Evolutionary conservation across 2,113 vertebrate genomes (phyloP), one percentile per base, ranked within the genome.

Genomic region (Nycticorax nycticorax): DNA sequence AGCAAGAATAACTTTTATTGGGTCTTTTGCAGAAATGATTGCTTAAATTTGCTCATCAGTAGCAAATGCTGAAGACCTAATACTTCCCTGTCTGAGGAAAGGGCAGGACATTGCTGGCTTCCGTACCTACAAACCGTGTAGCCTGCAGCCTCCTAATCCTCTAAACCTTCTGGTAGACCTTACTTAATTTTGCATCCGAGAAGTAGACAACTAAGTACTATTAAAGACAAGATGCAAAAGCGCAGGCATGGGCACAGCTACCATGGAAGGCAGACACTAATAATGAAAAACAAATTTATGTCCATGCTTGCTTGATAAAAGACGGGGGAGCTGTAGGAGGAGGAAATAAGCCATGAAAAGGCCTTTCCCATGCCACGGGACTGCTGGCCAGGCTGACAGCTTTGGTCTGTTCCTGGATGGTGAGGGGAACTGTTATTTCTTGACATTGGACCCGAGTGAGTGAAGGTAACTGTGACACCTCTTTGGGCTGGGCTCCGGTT

Each of bases 261-360:
- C 93, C 80, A 57, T 32, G 35, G 83, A 83, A 85, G 53, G 63
- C 72, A 94, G 89, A 92, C 56, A 71, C 59, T 60, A 96, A 91
- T 64, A 94, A 95, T 24, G 64, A 94, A 81, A 82, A 92, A 15
- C 69, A 87, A 96, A 89, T 95, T 63, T 92, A 81, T 82, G 39
- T 55, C 67, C 75, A 14, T 55, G 48, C 93, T 93, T 95, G 85
- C 85, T 76, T 92, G 78, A 76, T 94, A 91, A 82, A 88, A 90
- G 85, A 48, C 11, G 18, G 48, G 20, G 76, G 83, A 85, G 39
- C 66, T 52, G 33, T 9, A 35, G 41, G 56, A 79, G 50, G 74
- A 76, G 33, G 27, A 56, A 59, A 7, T 56, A 87, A 62, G 35
- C 26, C 14, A 45, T 62, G 27, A 50, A 33, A 33, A 62, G 41